Evolutionary conservation across 2,797 vertebrate species (phyloP).

Genomic region (Halcyon chelicuti): DNA sequence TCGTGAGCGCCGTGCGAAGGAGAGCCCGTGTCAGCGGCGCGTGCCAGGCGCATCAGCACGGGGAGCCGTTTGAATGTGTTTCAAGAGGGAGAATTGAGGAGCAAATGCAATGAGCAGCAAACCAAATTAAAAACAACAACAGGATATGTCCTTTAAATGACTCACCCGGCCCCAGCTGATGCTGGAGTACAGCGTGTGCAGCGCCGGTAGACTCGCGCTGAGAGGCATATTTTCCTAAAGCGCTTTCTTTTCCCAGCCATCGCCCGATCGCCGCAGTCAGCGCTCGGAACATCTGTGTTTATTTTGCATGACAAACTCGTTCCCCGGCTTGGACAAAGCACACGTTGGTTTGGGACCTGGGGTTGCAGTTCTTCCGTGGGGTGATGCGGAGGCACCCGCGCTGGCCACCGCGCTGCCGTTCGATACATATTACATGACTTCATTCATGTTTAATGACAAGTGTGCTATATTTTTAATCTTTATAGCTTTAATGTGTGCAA

Average conservation of each 20-base stretch:
- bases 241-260: constrained; percentile 19
- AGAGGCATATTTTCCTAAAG: not conserved
- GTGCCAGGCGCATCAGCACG: not conserved
- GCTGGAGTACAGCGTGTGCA: not conserved
- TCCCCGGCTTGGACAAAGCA: constrained; percentile 70
- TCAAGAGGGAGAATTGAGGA: not conserved
- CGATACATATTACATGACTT: constrained; percentile 81
- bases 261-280: constrained; percentile 29
- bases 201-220: not conserved
- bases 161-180: not conserved
- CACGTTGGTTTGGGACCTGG: constrained; percentile 63
- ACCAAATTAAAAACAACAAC: not conserved
- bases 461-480: constrained; percentile 84
- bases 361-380: constrained; percentile 59
- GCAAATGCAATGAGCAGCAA: not conserved
- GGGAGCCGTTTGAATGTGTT: not conserved
- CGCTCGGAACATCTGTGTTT: constrained; percentile 81
- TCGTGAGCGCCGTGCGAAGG: not conserved
- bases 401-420: constrained; percentile 59
- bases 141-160: not conserved
- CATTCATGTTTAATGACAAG: constrained; percentile 82
- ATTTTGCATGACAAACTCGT: constrained; percentile 79
- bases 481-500: constrained; percentile 80
- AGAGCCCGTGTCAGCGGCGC: not conserved
- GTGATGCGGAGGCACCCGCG: constrained; percentile 46